These are phyloP conservation scores for Patiria pectinifera DNA, from an alignment of 53 echinoderm and acorn worm genomes.

Conservation along the genomic window DNA sequence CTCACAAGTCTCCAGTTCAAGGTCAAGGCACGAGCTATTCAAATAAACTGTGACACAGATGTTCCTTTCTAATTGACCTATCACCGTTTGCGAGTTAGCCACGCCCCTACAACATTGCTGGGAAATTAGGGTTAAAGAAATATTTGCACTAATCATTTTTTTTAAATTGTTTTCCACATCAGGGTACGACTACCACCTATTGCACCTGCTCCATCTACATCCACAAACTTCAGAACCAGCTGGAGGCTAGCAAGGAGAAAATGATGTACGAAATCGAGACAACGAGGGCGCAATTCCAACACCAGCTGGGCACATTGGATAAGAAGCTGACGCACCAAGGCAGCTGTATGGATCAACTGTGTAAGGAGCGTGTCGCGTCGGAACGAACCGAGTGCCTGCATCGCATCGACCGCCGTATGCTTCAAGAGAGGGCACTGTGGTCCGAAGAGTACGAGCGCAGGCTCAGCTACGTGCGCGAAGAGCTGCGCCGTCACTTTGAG, in stretches of 20 bases:
- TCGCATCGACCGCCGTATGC: slow-evolving; percentile 84
- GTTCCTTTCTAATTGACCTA: too few species aligned
- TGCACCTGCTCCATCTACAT: slow-evolving; percentile 94
- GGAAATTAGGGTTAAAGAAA: too few species aligned
- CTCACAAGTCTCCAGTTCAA: too few species aligned
- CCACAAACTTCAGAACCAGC: slow-evolving; percentile 90
- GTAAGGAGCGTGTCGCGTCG: slow-evolving; percentile 84
- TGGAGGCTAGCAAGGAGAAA: slow-evolving; percentile 96
- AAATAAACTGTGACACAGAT: too few species aligned
- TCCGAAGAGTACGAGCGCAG: slow-evolving; percentile 81
- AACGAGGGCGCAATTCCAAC: slow-evolving; percentile 84
- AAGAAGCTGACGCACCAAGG: slow-evolving; percentile 91
- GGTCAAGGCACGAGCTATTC: too few species aligned
- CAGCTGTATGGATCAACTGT: slow-evolving; percentile 87
- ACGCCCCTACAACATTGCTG: too few species aligned
- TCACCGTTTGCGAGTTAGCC: too few species aligned
- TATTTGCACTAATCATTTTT: background rate
- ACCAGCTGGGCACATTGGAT: slow-evolving; percentile 82
- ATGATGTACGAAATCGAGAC: slow-evolving; percentile 93
- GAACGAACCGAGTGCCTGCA: slow-evolving; percentile 91
- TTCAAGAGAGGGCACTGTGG: slow-evolving; percentile 80
- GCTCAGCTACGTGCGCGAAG: slow-evolving; percentile 68
- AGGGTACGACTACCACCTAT: slow-evolving; percentile 72
- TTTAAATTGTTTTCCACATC: background rate
- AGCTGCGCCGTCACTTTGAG: slow-evolving; percentile 82